Base-by-base conservation (phyloP, 1,140 invertebrate genomes). In the Zaprionus nigranus region DNA sequence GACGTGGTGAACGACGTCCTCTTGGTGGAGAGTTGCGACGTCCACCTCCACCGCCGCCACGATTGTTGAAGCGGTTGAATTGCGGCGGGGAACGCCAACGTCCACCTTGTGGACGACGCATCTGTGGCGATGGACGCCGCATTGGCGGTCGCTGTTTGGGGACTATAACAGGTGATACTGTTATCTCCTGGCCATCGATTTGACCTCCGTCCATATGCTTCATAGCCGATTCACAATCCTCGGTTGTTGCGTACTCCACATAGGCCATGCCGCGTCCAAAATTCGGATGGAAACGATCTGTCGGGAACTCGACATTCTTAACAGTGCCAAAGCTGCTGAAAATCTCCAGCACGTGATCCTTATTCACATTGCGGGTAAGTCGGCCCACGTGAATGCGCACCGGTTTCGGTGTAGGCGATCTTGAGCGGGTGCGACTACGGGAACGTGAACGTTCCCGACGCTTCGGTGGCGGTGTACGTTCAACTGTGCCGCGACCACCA, bases 151-250 rank as follows among this genome's bases (percentile, higher is more conserved):
- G 94, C 4, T 95, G 94, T 80, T 97, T 96, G 36, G 96, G 97
- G 61, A 97, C 93, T 75, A 98, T 94, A 51, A 99, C 97, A 24
- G 98, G 97, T 46, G 97, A 97, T 38, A 97, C 98, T 24, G 97
- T 98, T 53, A 99, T 97, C 94, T 99, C 98, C 92, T 99, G 98
- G 17, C 98, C 98, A 94, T 97, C 96, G 79, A 97, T 96, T 93
- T 97, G 96, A 36, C 96, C 99, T 93, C 99, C 99, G 94, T 99
- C 98, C 99, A 99, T 99, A 85, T 99, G 98, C 93, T 99, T 99
- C 95, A 99, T 98, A 0, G 99, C 99, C 94, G 98, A 98, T 93
- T 99, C 98, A 36, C 98, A 98, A 93, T 99, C 98, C 85, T 99
- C 98, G 1, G 97, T 94, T 68, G 96, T 98, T 78, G 96, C 96